Evolutionary conservation across 2,888 invertebrate species (phyloP).

Genomic region (Limnephilus rhombicus): DNA sequence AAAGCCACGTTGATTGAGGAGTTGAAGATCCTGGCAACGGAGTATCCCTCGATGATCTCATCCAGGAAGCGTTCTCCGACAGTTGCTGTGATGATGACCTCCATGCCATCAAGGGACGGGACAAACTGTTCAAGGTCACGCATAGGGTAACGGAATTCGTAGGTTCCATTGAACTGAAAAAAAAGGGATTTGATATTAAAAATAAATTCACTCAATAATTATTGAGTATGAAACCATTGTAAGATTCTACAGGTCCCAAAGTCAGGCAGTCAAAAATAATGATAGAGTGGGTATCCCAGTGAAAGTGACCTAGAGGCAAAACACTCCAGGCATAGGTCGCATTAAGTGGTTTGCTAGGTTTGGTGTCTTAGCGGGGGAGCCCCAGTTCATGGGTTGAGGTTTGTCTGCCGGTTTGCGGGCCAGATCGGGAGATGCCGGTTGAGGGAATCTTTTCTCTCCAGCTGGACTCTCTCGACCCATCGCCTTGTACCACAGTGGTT

Average conservation of each 20-base stretch:
- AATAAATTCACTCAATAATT: not conserved
- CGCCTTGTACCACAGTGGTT: too few relatives aligned
- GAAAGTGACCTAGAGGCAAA: not conserved
- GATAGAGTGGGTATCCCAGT: too few relatives aligned
- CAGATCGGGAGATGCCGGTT: too few relatives aligned
- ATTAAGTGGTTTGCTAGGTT: too few relatives aligned
- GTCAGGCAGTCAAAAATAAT: not conserved
- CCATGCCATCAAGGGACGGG: constrained; percentile 85
- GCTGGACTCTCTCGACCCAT: too few relatives aligned
- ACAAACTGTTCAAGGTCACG: constrained; percentile 84
- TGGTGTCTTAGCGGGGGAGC: too few relatives aligned
- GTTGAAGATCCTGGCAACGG: constrained; percentile 92
- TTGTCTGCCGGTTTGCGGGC: too few relatives aligned
- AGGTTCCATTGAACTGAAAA: constrained; percentile 90
- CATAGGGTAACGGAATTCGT: constrained; percentile 92
- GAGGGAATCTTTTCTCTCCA: too few relatives aligned
- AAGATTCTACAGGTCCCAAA: too few relatives aligned
- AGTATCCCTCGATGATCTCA: constrained; percentile 91
- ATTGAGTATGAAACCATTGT: not conserved
- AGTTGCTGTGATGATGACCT: constrained; percentile 89
- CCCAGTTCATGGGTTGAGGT: too few relatives aligned
- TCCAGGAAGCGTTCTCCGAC: constrained; percentile 93
- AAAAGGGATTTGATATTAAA: not conserved
- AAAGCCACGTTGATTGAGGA: constrained; percentile 90
- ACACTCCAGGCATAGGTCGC: too few relatives aligned